Evolutionary conservation across 2,113 vertebrate genomes (phyloP), one percentile per base, ranked within the genome.

Genomic region (Rallus limicola): DNA sequence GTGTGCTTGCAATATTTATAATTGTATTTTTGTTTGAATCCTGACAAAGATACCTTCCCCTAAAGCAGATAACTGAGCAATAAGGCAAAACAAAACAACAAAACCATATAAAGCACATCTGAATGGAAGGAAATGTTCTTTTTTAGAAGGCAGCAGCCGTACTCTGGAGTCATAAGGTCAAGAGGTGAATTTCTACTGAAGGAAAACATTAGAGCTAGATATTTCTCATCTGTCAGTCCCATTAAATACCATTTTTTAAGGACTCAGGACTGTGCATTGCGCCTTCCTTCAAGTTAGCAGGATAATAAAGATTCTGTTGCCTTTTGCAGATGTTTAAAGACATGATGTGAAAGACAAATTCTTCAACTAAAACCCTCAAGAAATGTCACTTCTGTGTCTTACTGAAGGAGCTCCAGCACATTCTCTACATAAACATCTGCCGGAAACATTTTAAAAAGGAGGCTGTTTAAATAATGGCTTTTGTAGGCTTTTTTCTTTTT

Each of bases 301-400:
- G 84, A 97, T 97, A 97, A 97, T 97, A 97, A 97, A 98, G 97
- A 98, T 97, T 96, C 96, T 91, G 95, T 97, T 98, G 96, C 89
- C 97, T 97, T 96, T 96, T 97, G 93, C 97, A 98, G 97, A 98
- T 98, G 97, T 98, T 98, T 98, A 97, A 98, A 98, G 96, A 97
- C 96, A 97, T 86, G 93, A 97, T 94, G 95, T 63, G 94, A 97
- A 97, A 97, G 96, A 98, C 94, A 95, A 97, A 97, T 95, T 97
- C 97, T 97, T 97, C 95, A 97, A 78, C 79, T 87, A 97, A 97
- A 98, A 98, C 96, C 98, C 97, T 96, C 97, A 97, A 98, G 98
- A 98, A 98, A 98, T 97, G 96, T 96, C 96, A 97, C 94, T 98
- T 98, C 83, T 96, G 88, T 97, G 91, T 96, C 97, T 98, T 97